Evolutionary conservation across 2,888 invertebrate genomes (phyloP).

Genomic region (Hypercompe scribonia): DNA sequence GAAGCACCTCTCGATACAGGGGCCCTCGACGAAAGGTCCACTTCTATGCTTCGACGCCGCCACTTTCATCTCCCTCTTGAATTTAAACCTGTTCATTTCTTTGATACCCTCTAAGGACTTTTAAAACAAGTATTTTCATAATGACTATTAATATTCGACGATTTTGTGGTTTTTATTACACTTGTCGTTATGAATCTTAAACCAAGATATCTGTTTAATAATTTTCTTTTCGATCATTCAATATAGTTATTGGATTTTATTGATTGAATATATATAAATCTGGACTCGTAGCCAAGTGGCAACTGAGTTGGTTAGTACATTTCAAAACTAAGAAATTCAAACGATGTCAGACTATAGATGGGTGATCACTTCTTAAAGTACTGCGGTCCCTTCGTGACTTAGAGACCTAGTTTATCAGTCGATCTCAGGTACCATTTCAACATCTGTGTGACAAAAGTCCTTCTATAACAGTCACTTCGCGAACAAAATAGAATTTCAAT

Average conservation of each 20-base stretch:
- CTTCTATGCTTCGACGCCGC: slow-evolving; percentile 35
- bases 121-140: neutral
- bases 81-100: slow-evolving; percentile 31
- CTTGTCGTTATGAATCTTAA: neutral
- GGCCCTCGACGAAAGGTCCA: slow-evolving; percentile 46
- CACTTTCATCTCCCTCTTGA: slow-evolving; percentile 43
- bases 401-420: too few relatives aligned
- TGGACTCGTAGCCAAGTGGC: too few relatives aligned
- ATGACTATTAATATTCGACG: neutral
- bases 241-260: neutral
- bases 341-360: too few relatives aligned
- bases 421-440: too few relatives aligned
- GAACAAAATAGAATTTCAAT: too few relatives aligned
- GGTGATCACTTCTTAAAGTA: too few relatives aligned
- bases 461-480: too few relatives aligned
- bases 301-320: too few relatives aligned
- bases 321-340: too few relatives aligned
- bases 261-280: too few relatives aligned
- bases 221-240: neutral
- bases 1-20: slow-evolving; percentile 56
- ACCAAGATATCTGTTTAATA: neutral
- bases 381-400: too few relatives aligned
- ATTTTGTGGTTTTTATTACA: neutral
- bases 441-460: too few relatives aligned
- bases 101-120: slow-evolving; percentile 18